A percentile compares a stretch with the other conserved stretches of the same genome.
These are phyloP conservation scores for Pseudomyrmex flavicornis DNA, from an alignment of 1,140 invertebrate species.

Conservation along the genomic window DNA sequence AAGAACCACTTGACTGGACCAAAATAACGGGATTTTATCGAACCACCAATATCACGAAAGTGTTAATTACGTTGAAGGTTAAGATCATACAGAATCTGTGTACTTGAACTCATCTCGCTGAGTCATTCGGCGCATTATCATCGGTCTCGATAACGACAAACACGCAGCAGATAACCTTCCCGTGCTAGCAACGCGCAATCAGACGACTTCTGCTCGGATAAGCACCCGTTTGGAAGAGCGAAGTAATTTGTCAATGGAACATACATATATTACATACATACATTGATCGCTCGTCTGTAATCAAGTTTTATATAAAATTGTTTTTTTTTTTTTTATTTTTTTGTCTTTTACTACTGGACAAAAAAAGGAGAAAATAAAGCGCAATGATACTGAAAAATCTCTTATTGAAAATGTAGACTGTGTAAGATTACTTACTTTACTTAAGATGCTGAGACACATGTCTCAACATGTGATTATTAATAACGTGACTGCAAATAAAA, in stretches of 20 bases:
- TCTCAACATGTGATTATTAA: too few relatives aligned
- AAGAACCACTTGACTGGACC: neutral
- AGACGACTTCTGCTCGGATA: slow-evolving; percentile 21
- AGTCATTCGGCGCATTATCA: slow-evolving; percentile 51
- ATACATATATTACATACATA: slow-evolving; percentile 3
- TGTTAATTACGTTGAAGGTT: slow-evolving; percentile 59
- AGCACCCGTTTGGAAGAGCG: slow-evolving; percentile 47
- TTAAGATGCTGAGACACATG: neutral
- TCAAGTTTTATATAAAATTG: neutral
- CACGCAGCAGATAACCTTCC: slow-evolving; percentile 51
- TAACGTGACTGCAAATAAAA: slow-evolving; percentile 10
- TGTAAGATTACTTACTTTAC: too few relatives aligned
- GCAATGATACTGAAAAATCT: neutral
- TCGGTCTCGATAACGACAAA: slow-evolving; percentile 48
- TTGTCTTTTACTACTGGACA: too few relatives aligned
- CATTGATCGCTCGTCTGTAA: slow-evolving; percentile 45
- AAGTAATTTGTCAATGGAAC: slow-evolving; percentile 52
- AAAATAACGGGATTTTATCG: slow-evolving; percentile 8
- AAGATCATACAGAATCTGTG: slow-evolving; percentile 61
- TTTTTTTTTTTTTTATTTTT: too few relatives aligned
- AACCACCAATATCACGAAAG: slow-evolving; percentile 3
- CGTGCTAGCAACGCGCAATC: slow-evolving; percentile 1
- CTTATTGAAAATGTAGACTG: neutral
- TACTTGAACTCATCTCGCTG: slow-evolving; percentile 60
- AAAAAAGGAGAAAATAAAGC: neutral